Evolutionary conservation across 1,140 invertebrate species (phyloP).

Genomic region (Drosophila orena): DNA sequence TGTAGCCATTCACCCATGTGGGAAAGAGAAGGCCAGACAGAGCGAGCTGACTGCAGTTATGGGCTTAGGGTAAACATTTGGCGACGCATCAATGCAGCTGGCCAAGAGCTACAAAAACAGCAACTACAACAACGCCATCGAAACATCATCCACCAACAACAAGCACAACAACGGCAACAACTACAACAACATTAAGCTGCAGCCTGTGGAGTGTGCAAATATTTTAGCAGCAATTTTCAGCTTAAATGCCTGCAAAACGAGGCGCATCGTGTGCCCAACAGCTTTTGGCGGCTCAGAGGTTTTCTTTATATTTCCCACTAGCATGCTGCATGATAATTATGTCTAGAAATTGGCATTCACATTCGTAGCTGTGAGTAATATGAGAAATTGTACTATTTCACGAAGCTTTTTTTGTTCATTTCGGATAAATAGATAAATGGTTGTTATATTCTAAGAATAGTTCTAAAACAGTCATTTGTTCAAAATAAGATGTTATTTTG

Average conservation of each 20-base stretch:
- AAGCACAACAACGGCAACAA: conserved; percentile 3
- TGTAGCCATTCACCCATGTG: conserved; percentile 18
- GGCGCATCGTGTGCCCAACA: conserved; percentile 55
- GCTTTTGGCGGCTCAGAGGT: conserved; percentile 47
- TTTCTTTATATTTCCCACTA: neutral
- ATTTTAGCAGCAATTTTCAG: conserved; percentile 80
- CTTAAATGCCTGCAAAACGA: conserved; percentile 73
- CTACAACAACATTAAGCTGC: conserved; percentile 23
- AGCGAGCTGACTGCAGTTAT: conserved; percentile 38
- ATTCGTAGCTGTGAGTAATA: too few species aligned
- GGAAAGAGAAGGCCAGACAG: conserved; percentile 12
- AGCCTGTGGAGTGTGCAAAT: conserved; percentile 66
- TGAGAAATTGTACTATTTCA: too few species aligned
- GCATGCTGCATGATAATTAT: conserved; percentile 11
- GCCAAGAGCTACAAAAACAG: conserved; percentile 42
- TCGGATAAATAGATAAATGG: too few species aligned
- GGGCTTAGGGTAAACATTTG: conserved; percentile 65
- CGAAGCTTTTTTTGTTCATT: too few species aligned
- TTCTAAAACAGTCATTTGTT: too few species aligned
- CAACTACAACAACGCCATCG: conserved; percentile 9
- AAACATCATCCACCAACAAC: conserved; percentile 10
- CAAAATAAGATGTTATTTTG: too few species aligned
- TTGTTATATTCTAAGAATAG: too few species aligned
- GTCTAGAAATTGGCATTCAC: neutral
- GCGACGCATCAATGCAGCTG: conserved; percentile 73